phyloP scores from a whole-genome alignment of 2,888 invertebrate species.

The Stenodema calcarata region DNA sequence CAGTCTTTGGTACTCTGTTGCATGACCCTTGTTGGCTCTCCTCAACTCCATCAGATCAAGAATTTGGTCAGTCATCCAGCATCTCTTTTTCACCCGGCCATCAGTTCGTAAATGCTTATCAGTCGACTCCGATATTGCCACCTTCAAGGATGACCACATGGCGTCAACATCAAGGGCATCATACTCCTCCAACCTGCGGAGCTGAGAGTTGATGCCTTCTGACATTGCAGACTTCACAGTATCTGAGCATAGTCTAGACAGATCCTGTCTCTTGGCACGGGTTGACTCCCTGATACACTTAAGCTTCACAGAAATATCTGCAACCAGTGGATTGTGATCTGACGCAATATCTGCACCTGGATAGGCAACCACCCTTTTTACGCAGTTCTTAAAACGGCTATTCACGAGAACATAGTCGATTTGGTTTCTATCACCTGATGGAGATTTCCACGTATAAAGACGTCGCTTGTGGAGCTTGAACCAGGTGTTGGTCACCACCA shows the following conservation, averaged over 20 bases:
- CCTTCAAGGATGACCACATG: conserved; percentile 6
- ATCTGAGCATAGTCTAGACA: not conserved
- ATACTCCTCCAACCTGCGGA: conserved; percentile 9
- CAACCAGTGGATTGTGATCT: conserved; percentile 11
- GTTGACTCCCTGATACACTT: not conserved
- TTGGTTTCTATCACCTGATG: conserved; percentile 3
- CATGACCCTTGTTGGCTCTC: not conserved
- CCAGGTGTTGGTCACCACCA: conserved; percentile 21
- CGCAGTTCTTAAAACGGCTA: conserved; percentile 3
- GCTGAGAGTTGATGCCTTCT: not conserved
- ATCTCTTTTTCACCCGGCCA: conserved; percentile 17
- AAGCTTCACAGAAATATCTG: conserved; percentile 3
- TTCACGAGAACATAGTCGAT: not conserved
- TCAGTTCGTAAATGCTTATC: conserved; percentile 18
- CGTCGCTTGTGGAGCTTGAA: conserved; percentile 24
- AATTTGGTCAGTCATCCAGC: conserved; percentile 2
- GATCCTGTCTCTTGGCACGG: not conserved
- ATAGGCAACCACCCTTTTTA: not conserved
- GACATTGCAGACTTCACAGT: not conserved
- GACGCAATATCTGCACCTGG: not conserved
- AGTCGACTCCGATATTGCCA: conserved; percentile 15
- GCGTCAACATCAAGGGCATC: not conserved
- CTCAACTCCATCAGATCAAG: not conserved
- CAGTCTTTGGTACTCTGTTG: not conserved
- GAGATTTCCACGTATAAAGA: conserved; percentile 24